phyloP scores from a whole-genome alignment of 2,113 vertebrate genomes.

The Bubo bubo region DNA sequence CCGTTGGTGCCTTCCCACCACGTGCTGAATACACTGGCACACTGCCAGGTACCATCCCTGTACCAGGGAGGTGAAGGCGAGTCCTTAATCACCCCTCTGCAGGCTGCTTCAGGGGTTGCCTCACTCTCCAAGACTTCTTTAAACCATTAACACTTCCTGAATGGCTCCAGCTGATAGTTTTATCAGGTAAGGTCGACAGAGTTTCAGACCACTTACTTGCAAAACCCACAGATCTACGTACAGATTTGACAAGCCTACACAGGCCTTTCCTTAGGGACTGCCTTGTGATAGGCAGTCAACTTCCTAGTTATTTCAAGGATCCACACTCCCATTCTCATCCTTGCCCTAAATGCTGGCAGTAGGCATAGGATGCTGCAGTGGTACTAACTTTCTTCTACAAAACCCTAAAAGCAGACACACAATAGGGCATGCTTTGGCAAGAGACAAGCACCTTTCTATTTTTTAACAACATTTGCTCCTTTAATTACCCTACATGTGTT shows the following conservation, averaged over 20 bases:
- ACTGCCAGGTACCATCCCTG: neutral
- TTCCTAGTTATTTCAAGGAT: neutral
- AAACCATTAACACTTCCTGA: neutral
- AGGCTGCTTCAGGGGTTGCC: neutral
- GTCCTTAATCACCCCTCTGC: neutral
- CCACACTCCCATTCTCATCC: neutral
- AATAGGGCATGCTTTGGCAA: neutral
- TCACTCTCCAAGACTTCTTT: neutral
- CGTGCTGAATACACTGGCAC: fast-evolving
- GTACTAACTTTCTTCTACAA: neutral
- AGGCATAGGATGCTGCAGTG: neutral
- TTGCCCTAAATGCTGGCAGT: neutral
- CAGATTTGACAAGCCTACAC: neutral
- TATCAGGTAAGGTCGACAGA: neutral
- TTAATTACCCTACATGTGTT: neutral
- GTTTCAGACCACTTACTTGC: neutral
- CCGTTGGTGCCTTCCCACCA: neutral
- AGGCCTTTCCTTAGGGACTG: neutral
- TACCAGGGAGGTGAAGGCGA: neutral
- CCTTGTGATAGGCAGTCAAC: neutral
- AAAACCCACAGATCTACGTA: neutral
- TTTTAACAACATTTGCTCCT: neutral
- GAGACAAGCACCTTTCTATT: neutral
- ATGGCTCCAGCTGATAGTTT: neutral
- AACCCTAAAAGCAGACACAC: neutral